Evolutionary conservation across 2,113 vertebrate genomes (phyloP), one percentile per base, ranked within the genome.

Genomic region (Montifringilla adamsi): DNA sequence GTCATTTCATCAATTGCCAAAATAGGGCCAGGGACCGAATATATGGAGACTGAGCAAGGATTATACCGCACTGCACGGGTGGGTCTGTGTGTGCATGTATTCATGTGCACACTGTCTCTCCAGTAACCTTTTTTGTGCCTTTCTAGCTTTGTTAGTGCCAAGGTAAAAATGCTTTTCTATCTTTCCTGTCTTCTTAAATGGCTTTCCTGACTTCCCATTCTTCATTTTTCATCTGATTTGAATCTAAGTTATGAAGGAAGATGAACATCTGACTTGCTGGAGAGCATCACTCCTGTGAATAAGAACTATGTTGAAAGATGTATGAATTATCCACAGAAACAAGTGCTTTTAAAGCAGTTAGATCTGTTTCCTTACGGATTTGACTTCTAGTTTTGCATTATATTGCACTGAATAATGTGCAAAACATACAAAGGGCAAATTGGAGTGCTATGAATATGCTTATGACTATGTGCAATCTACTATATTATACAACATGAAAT

Each of bases 151-250:
- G 52, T 46, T 47, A 62, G 9, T 35, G n/a, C 79, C 5, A 6
- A 69, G n/a, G 23, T 58, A 68, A 89, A 94, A 91, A 49, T 3
- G 2, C 9, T 74, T 72, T 56, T 74, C 41, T 84, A 4, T 55
- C 35, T 75, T 84, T 92, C 28, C 30, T 75, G 4, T 73, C 64
- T 53, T 72, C 62, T 75, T 84, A 64, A 89, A 68, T 75, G 50
- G 31, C 23, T 94, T 82, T 85, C 18, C 46, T 89, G 74, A 64
- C 37, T 75, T 78, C 49, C 37, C 0, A 0, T 82, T 64, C 62
- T 84, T 94, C 27, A 37, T 82, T 96, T 89, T 92, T 73, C 44
- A 50, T 76, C 63, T 76, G 66, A 89, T 87, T 94, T 76, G 50
- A 84, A 82, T 89, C 74, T 87, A 50, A 93, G 33, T 23, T 28